Percentiles rank a stretch among this genome's conserved stretches.
phyloP scores from a whole-genome alignment of 2,888 invertebrate species.

The Tubulanus polymorphus region DNA sequence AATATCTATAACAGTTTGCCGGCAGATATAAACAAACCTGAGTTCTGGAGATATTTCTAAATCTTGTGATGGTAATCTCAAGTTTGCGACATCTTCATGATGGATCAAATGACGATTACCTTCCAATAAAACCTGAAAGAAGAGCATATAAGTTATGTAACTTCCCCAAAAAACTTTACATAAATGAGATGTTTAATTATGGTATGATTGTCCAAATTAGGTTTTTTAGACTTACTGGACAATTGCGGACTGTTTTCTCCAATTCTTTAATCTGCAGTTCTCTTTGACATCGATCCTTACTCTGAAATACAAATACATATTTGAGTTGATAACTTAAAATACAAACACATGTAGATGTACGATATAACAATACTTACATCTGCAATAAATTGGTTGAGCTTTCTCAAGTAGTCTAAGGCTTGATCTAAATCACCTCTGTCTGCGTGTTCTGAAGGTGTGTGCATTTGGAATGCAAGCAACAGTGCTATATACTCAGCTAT shows the following conservation, averaged over 20 bases:
- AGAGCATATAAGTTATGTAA: background rate
- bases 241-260: constrained; percentile 39
- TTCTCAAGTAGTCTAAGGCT: constrained; percentile 33
- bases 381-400: constrained; percentile 35
- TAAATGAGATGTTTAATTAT: too few relatives aligned
- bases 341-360: background rate
- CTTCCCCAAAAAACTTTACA: too few relatives aligned
- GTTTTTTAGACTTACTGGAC: constrained; percentile 39
- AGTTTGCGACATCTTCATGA: constrained; percentile 39
- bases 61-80: constrained; percentile 32
- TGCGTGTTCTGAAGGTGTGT: constrained; percentile 44
- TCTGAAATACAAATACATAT: constrained; percentile 26
- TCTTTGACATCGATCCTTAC: constrained; percentile 35
- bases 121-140: constrained; percentile 39
- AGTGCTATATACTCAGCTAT: constrained; percentile 46
- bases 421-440: constrained; percentile 40
- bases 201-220: too few relatives aligned
- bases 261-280: constrained; percentile 36
- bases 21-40: constrained; percentile 26
- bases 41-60: constrained; percentile 29
- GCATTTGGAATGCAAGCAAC: constrained; percentile 42
- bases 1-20: background rate
- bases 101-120: constrained; percentile 44
- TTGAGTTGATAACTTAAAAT: background rate
- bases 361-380: constrained; percentile 28